A percentile compares a stretch with the other conserved stretches of the same genome.
These are phyloP conservation scores for Magallana nippona DNA, from an alignment of 2,888 invertebrate genomes.

Conservation along the genomic window DNA sequence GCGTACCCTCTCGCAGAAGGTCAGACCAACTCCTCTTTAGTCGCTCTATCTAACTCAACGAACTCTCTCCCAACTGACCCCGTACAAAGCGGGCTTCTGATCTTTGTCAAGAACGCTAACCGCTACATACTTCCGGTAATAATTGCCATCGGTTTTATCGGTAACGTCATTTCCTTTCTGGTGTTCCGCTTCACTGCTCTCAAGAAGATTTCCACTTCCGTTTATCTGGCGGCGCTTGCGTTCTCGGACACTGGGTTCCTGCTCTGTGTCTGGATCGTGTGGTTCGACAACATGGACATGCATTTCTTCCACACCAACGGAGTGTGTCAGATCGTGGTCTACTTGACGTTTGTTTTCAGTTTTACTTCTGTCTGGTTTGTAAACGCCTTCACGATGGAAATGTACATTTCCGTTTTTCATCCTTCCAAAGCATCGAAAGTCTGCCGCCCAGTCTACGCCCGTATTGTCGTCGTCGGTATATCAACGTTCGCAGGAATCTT, in stretches of 20 bases:
- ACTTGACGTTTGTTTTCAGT: slow-evolving; percentile 66
- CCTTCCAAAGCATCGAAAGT: slow-evolving; percentile 56
- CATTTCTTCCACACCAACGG: slow-evolving; percentile 61
- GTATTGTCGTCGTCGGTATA: slow-evolving; percentile 55
- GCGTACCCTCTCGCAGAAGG: background rate
- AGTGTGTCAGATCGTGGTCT: slow-evolving; percentile 67
- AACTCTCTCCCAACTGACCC: background rate
- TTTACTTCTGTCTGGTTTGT: slow-evolving; percentile 72
- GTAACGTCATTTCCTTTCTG: slow-evolving; percentile 64
- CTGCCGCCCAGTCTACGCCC: slow-evolving; percentile 56
- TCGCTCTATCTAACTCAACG: background rate
- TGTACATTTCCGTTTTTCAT: slow-evolving; percentile 67
- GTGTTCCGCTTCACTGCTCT: slow-evolving; percentile 66
- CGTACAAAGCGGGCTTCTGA: background rate
- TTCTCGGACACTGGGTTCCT: slow-evolving; percentile 68
- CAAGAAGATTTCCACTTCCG: slow-evolving; percentile 64
- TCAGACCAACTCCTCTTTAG: background rate
- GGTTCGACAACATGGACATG: slow-evolving; percentile 64
- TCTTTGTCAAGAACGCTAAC: slow-evolving; percentile 46
- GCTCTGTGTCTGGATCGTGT: slow-evolving; percentile 62
- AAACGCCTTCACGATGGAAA: slow-evolving; percentile 67
- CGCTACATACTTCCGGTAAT: slow-evolving; percentile 65
- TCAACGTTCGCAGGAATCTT: slow-evolving; percentile 55
- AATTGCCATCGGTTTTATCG: slow-evolving; percentile 64
- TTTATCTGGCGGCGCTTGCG: slow-evolving; percentile 66